Base-by-base conservation (phyloP, 1,140 invertebrate species). In the Ostrea denselamellosa region DNA sequence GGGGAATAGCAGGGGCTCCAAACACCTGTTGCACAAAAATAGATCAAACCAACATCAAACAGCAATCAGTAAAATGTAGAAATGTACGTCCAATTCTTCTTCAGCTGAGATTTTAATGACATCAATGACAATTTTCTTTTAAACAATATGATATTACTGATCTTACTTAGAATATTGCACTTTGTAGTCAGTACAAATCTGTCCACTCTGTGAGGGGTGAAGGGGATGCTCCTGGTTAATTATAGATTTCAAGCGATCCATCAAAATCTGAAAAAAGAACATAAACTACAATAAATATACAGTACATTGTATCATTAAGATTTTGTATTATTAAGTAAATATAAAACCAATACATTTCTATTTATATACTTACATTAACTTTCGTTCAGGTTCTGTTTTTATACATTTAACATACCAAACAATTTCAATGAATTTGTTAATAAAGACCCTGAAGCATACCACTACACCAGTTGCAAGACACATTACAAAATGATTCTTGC, bases 161-260 rank as follows among this genome's bases (percentile, higher is more conserved):
- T 89, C 91, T 91, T 90, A 94, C 93, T 90, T 93, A 52, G 92
- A 93, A 89, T 92, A 92, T 86, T 93, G 90, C 0, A 88, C 86
- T 86, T 93, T 94, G 87, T 90, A 92, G 58, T 92, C 92, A 25
- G 93, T 93, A 58, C 92, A 85, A 22, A 94, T 93, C 65, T 93
- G 92, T n/a, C 93, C 93, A 53, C 92, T 92, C 62, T 93, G 92
- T 14, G 90, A 91, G 52, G 93, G 92, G 82, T 93, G 92, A 8
- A 94, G 90, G 2, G 93, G 92, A 71, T 94, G 93, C 58, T 93
- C 92, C 19, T 91, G 89, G 44, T 93, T 92, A 12, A 92, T 92
- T 14, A 94, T 93, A 0, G 92, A 90, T 83, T 92, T 93, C 62
- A 94, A 77, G 10, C 93, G 83, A 10, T 92, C 91, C 92, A 94